Conservation (phyloP, 2,888 invertebrate genomes). For the Allygus modestus region DNA sequence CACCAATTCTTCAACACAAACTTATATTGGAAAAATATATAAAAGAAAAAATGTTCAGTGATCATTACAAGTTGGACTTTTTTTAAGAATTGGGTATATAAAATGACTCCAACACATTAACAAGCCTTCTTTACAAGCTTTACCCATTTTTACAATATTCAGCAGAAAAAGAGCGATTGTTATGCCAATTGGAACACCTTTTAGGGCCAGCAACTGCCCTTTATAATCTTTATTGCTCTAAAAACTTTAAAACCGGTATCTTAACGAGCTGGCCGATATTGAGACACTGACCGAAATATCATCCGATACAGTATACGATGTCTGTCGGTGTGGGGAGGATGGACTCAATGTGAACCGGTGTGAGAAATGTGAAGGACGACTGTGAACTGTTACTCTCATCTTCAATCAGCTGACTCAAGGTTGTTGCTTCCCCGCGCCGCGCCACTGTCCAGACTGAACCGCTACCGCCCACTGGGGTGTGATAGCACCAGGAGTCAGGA, state of each 20-base stretch:
- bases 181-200: not conserved
- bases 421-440: too few relatives aligned
- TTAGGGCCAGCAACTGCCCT: slow-evolving; percentile 16
- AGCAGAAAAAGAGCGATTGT: not conserved
- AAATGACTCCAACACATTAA: too few relatives aligned
- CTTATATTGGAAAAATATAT: too few relatives aligned
- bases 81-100: too few relatives aligned
- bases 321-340: not conserved
- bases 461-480: not conserved
- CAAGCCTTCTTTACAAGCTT: too few relatives aligned
- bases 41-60: too few relatives aligned
- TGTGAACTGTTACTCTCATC: slow-evolving; percentile 40
- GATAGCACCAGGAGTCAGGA: too few relatives aligned
- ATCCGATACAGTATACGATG: not conserved
- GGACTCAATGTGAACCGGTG: slow-evolving; percentile 50
- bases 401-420: slow-evolving; percentile 19
- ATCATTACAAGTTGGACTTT: too few relatives aligned
- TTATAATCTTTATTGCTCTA: not conserved
- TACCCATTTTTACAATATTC: too few relatives aligned
- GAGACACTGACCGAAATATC: slow-evolving; percentile 25
- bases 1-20: too few relatives aligned
- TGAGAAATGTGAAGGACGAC: slow-evolving; percentile 41
- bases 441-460: not conserved
- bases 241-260: not conserved
- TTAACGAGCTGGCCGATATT: not conserved